phyloP scores from a whole-genome alignment of 2,888 invertebrate species.

The Smittia sp. region DNA sequence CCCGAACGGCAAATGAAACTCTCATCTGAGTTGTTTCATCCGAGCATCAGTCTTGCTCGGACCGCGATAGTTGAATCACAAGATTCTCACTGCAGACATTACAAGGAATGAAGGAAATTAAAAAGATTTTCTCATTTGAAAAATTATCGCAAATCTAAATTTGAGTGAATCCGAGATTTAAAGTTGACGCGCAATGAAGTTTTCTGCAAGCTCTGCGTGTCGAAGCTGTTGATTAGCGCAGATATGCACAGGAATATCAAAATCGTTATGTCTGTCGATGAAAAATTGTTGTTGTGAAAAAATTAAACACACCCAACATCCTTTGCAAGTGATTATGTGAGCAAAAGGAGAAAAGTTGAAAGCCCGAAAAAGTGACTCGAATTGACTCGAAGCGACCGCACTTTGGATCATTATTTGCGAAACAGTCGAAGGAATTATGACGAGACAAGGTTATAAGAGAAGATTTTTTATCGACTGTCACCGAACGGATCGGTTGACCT shows the following conservation, averaged over 20 bases:
- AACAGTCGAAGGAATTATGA: conserved; percentile 44
- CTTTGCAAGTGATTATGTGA: conserved; percentile 13
- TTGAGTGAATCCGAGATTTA: background rate
- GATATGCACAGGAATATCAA: background rate
- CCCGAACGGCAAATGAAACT: background rate
- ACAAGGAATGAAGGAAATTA: background rate
- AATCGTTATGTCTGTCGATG: background rate
- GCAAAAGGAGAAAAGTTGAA: background rate
- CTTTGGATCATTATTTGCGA: background rate
- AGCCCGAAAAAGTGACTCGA: background rate
- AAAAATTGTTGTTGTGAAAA: conserved; percentile 22
- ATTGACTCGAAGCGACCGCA: background rate
- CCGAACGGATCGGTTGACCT: conserved; percentile 4
- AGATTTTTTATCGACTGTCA: conserved; percentile 44
- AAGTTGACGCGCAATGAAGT: background rate
- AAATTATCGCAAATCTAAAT: background rate
- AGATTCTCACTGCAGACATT: background rate
- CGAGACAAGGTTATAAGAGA: conserved; percentile 51
- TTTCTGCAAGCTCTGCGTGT: background rate
- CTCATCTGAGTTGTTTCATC: background rate
- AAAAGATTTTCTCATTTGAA: conserved; percentile 8
- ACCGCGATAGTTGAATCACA: background rate
- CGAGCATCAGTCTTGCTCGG: conserved; percentile 12
- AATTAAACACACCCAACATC: conserved; percentile 36
- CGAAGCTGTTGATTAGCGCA: background rate